Evolutionary conservation across 2,113 vertebrate genomes (phyloP), one percentile per base, ranked within the genome.

Genomic region (Setophaga petechia): DNA sequence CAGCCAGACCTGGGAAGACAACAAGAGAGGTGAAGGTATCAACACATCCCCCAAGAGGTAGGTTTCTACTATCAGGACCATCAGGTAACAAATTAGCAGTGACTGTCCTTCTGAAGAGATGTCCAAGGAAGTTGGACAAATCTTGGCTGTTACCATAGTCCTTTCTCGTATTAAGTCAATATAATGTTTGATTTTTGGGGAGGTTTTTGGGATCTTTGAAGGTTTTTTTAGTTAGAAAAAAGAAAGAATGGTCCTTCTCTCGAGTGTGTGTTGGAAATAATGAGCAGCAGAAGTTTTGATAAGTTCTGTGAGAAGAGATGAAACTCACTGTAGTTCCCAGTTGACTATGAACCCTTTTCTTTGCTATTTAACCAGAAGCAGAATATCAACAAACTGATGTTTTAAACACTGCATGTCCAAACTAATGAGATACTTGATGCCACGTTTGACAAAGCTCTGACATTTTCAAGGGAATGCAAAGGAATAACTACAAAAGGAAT

Each of bases 181-280:
- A 47, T 9, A 3, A 37, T 18, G 1, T 30, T 55, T 37, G 6
- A 4, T 0, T 51, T 87, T 35, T 31, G 3, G 2, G 8, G 51
- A 23, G 4, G 2, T 39, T 37, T 41, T 2, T 2, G 10, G 33
- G 6, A 6, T 5, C 8, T 52, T 62, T 24, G 10, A 62, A 61
- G 1, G 5, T 0, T 23, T 51, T 28, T 41, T 68, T 58, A 47
- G 3, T 33, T 65, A 39, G 10, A 11, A 39, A 39, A 39, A 54
- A 33, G 15, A 44, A n/a, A 46, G 11, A 67, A 37, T 5, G 17
- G 8, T 33, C 11, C 2, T 77, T 89, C 24, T 66, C 18, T 41
- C n/a, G 6, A 27, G 16, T 39, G 4, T 71, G 8, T 5, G 11
- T 24, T 63, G 17, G 52, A 79, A 52, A 67, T 13, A 39, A 6